Evolutionary conservation across 2,888 invertebrate species (phyloP).

Genomic region (Crossocerus cetratus): DNA sequence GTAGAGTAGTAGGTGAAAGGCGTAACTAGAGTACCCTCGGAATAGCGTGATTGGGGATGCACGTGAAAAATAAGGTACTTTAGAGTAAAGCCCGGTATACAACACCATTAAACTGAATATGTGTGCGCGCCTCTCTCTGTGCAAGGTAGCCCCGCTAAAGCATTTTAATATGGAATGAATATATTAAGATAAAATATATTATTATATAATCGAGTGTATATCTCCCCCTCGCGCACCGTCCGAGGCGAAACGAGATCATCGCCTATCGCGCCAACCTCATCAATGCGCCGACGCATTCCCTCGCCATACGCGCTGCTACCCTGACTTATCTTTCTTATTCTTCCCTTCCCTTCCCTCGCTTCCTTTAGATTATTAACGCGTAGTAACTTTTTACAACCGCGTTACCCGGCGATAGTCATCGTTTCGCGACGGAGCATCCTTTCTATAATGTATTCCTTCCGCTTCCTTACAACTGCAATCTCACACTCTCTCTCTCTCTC

Average conservation of each 20-base stretch:
- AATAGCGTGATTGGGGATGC: constrained; percentile 45
- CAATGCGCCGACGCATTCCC: neutral
- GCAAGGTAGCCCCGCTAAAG: constrained; percentile 72
- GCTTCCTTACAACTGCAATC: neutral
- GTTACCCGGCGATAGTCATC: constrained; percentile 36
- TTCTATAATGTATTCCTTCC: too few species aligned
- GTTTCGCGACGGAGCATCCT: constrained; percentile 38
- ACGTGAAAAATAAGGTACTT: constrained; percentile 70
- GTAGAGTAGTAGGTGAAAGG: constrained; percentile 33
- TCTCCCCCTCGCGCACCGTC: constrained; percentile 48
- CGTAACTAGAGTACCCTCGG: constrained; percentile 28
- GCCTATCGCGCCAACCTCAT: neutral
- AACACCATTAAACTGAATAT: constrained; percentile 65
- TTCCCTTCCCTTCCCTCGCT: neutral
- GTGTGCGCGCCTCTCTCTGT: constrained; percentile 60
- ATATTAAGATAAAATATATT: constrained; percentile 72
- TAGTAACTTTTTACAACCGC: constrained; percentile 38
- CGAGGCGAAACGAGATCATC: constrained; percentile 58
- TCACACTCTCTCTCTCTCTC: constrained; percentile 1
- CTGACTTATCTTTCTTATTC: constrained; percentile 38
- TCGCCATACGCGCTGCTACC: constrained; percentile 34
- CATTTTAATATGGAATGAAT: constrained; percentile 74
- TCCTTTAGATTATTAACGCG: constrained; percentile 23
- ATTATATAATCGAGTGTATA: constrained; percentile 68
- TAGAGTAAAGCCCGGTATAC: constrained; percentile 70